phyloP scores from a whole-genome alignment of 2,113 vertebrate species.

The Carollia perspicillata region DNA sequence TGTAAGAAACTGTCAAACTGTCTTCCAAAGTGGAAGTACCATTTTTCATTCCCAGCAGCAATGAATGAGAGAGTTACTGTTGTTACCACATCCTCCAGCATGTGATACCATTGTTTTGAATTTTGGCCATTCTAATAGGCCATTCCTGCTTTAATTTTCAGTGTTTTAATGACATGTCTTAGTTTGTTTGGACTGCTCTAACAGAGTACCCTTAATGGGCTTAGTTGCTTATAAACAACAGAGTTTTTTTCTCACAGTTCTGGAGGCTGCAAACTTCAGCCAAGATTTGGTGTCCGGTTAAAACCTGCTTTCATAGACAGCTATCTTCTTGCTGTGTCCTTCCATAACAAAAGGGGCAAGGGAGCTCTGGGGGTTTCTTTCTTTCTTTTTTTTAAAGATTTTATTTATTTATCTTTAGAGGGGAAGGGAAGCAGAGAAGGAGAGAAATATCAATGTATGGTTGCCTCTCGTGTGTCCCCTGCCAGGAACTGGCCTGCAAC shows the following conservation, averaged over 20 bases:
- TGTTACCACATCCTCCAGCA: neutral
- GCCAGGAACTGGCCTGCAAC: too few relatives aligned
- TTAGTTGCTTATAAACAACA: neutral
- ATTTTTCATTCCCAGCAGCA: neutral
- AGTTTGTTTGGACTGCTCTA: neutral
- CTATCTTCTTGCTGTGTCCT: neutral
- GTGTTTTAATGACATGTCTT: neutral
- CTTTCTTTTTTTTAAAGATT: too few relatives aligned
- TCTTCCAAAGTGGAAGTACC: neutral
- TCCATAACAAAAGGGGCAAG: neutral
- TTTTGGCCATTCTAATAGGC: neutral
- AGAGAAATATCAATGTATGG: too few relatives aligned
- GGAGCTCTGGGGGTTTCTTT: neutral
- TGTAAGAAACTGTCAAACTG: too few relatives aligned
- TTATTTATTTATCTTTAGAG: too few relatives aligned
- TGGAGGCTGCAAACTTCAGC: neutral
- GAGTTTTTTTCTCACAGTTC: too few relatives aligned
- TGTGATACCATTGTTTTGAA: neutral
- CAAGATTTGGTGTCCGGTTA: neutral
- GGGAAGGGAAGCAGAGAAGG: too few relatives aligned
- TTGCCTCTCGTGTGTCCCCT: too few relatives aligned
- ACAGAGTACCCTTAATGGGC: neutral
- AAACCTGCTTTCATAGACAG: neutral
- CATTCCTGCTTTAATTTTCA: neutral
- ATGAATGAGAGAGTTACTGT: neutral